Conservation (phyloP, 2,113 vertebrate genomes). For the Peromyscus californicus region DNA sequence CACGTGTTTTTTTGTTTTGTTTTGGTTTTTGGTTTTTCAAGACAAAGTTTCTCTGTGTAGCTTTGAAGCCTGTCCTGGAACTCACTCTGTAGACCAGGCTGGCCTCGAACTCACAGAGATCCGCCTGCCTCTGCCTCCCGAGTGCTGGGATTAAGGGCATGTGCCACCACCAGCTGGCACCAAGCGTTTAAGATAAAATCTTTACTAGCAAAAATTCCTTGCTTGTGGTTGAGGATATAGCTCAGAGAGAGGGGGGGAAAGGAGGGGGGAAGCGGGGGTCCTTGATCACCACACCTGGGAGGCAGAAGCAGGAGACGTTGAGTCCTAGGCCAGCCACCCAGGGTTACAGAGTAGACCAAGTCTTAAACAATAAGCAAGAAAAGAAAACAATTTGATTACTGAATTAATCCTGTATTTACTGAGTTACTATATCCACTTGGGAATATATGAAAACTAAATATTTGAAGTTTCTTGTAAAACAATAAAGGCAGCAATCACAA, state of each 20-base stretch:
- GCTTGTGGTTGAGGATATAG: not conserved
- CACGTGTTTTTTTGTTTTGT: not conserved
- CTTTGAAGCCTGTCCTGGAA: too few relatives aligned
- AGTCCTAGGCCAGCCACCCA: not conserved
- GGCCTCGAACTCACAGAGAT: too few relatives aligned
- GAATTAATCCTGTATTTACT: slow-evolving; percentile 42
- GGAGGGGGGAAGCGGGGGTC: rapidly evolving
- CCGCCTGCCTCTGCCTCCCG: too few relatives aligned
- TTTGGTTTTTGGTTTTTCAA: too few relatives aligned
- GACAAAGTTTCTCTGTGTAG: too few relatives aligned
- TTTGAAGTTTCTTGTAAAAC: slow-evolving; percentile 49
- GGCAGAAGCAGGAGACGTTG: not conserved
- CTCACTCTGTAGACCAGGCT: too few relatives aligned
- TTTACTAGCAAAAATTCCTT: not conserved
- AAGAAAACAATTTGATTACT: not conserved
- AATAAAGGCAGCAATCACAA: slow-evolving; percentile 58
- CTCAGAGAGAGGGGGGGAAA: not conserved
- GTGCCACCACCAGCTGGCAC: not conserved
- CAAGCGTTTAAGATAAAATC: slow-evolving; percentile 44
- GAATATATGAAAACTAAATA: slow-evolving; percentile 33
- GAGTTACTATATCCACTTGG: slow-evolving; percentile 18
- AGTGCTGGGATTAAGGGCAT: too few relatives aligned
- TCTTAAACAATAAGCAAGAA: not conserved
- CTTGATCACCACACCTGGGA: not conserved
- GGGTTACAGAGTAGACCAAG: not conserved